Evolutionary conservation across 2,113 vertebrate species (phyloP), one percentile per base, ranked within the genome.

Genomic region (Cyanocitta stelleri): DNA sequence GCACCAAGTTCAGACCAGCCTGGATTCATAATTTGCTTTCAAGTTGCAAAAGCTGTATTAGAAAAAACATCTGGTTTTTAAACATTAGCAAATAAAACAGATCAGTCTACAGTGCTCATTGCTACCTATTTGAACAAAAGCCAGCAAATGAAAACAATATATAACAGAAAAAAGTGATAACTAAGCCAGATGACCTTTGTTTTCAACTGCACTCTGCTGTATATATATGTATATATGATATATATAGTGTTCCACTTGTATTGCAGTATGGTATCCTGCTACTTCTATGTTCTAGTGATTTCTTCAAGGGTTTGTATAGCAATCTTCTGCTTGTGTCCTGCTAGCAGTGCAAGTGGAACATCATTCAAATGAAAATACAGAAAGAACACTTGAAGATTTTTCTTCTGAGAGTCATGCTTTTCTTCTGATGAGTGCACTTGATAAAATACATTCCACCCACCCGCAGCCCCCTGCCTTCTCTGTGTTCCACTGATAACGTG

Each of bases 331-430:
- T 84, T 84, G 16, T 84, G 64, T 89, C 80, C 79, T 80, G 61
- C 82, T 69, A 74, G 52, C 75, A 84, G n/a, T 55, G 59, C 44
- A 88, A 74, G 88, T 52, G 29, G 66, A 87, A 62, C 23, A 46
- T 69, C 46, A 77, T 95, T 90, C 55, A 84, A 81, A 88, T 84
- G 43, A 88, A 95, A 94, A 68, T 86, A 77, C 49, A 75, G 75
- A 87, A 91, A 64, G 52, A 88, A 64, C 26, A 22, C 48, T 84
- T 68, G 49, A 88, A 95, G 43, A 43, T 83, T 72, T 88, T 80
- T 88, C 78, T 88, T 44, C 37, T 89, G 37, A 78, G 69, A 92
- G 23, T 78, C 64, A 69, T 49, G 35, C 55, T 66, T 93, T 86
- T 92, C 86, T 88, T 93, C 69, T 81, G 62, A 95, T 78, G 51